Evolutionary conservation across 2,113 vertebrate species (phyloP), one percentile per base, ranked within the genome.

Genomic region (Athene cunicularia): DNA sequence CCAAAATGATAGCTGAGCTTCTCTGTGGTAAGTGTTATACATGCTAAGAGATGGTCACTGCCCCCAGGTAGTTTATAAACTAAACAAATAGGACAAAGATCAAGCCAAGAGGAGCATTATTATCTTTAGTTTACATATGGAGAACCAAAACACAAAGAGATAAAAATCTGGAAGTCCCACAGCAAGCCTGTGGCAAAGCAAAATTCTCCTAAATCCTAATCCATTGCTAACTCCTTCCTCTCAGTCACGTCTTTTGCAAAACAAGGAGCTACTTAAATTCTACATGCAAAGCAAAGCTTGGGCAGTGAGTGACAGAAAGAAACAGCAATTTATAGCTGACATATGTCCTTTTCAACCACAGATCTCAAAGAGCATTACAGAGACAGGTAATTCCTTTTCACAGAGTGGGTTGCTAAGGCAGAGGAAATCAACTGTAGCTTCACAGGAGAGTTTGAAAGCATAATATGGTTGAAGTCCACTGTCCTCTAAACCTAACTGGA

Each of bases 81-180:
- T 47, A 86, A 81, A 91, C 89, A 95, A 88, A 84, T 21, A 95
- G 74, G 75, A 70, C 90, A 93, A 86, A 96, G 86, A 88, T 80
- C 75, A 90, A 94, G 79, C 59, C 82, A 96, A 92, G 67, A 86
- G 47, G 75, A 96, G 63, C 39, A 59, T 84, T 90, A 90, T 77
- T 88, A 96, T 88, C 94, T 92, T 72, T 14, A 59, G 67, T 93
- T 96, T 96, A 71, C 75, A 94, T 82, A 93, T 32, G 47, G 93
- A 71, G 75, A 88, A 71, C 17, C 0, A 1, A 86, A 88, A 71
- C 52, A 52, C 14, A 45, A 50, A 56, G 53, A 63, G 43, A 89
- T n/a, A 84, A 72, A 95, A 75, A 89, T 72, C 88, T 91, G 73
- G 3, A 58, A 71, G 64, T 77, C 85, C 53, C 59, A 76, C 71